phyloP scores from a whole-genome alignment of 2,888 invertebrate genomes.

The Plagodis dolabraria region DNA sequence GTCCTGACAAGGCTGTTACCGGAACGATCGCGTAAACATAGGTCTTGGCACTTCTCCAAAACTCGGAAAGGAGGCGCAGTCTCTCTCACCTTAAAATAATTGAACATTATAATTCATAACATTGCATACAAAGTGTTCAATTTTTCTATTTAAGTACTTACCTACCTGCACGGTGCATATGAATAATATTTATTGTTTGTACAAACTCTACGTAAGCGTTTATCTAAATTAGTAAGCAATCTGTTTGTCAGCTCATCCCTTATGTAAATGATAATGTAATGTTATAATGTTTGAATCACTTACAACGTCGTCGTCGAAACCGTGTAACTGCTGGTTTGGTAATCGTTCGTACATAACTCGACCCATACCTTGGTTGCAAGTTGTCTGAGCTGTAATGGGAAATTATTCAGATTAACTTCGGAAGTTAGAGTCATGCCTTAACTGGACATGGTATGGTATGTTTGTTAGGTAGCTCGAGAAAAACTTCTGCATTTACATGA shows the following conservation, averaged over 20 bases:
- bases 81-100: conserved; percentile 86
- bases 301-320: conserved; percentile 95
- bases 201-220: too few species aligned
- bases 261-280: too few species aligned
- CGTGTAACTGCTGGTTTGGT: conserved; percentile 95
- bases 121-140: too few species aligned
- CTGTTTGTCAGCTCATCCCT: background rate
- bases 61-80: conserved; percentile 94
- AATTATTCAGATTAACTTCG: background rate
- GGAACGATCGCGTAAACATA: conserved; percentile 92
- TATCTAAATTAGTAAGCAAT: background rate
- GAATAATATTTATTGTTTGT: too few species aligned
- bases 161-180: too few species aligned
- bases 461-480: too few species aligned
- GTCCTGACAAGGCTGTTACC: conserved; percentile 93
- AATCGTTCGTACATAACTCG: conserved; percentile 94
- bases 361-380: conserved; percentile 95
- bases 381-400: conserved; percentile 90
- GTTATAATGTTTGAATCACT: conserved; percentile 52
- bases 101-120: too few species aligned
- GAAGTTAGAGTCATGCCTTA: too few species aligned
- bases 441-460: too few species aligned
- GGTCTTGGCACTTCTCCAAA: conserved; percentile 94
- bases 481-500: too few species aligned
- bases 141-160: too few species aligned